Percentiles rank a stretch among this genome's conserved stretches.
phyloP scores from a whole-genome alignment of 2,888 invertebrate species.

The Smittia sp. region DNA sequence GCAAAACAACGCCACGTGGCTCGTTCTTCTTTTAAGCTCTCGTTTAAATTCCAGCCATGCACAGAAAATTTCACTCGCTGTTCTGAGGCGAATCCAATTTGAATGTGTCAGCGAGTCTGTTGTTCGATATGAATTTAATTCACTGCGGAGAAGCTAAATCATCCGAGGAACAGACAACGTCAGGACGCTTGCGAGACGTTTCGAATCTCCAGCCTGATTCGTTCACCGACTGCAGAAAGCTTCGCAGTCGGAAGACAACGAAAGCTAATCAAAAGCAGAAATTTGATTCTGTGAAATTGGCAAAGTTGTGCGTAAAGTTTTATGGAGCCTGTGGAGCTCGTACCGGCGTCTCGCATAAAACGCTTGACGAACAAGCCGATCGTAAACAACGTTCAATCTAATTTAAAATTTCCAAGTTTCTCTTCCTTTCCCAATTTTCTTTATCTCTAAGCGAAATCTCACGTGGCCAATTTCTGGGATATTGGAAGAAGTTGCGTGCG shows the following conservation, averaged over 20 bases:
- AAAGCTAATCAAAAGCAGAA: too few relatives aligned
- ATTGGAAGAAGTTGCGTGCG: not conserved
- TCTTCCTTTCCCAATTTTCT: not conserved
- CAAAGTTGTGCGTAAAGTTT: not conserved
- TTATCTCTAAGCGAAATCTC: not conserved
- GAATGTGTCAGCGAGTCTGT: not conserved
- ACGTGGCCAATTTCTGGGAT: not conserved
- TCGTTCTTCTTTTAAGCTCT: too few relatives aligned
- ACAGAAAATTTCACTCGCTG: not conserved
- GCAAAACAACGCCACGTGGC: too few relatives aligned
- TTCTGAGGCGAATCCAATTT: slow-evolving; percentile 7
- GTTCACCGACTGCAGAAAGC: too few relatives aligned
- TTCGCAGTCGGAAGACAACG: too few relatives aligned
- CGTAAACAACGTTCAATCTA: slow-evolving; percentile 1
- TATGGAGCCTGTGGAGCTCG: not conserved
- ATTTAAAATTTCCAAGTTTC: not conserved
- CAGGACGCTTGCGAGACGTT: not conserved
- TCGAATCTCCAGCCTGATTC: too few relatives aligned
- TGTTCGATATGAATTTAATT: not conserved
- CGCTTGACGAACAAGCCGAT: not conserved
- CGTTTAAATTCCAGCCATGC: too few relatives aligned
- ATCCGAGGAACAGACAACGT: not conserved
- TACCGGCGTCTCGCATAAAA: not conserved
- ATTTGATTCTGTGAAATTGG: too few relatives aligned
- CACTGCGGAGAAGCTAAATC: not conserved